Evolutionary conservation across 1,140 invertebrate genomes (phyloP).

Genomic region (Pseudomyrmex flavicornis): DNA sequence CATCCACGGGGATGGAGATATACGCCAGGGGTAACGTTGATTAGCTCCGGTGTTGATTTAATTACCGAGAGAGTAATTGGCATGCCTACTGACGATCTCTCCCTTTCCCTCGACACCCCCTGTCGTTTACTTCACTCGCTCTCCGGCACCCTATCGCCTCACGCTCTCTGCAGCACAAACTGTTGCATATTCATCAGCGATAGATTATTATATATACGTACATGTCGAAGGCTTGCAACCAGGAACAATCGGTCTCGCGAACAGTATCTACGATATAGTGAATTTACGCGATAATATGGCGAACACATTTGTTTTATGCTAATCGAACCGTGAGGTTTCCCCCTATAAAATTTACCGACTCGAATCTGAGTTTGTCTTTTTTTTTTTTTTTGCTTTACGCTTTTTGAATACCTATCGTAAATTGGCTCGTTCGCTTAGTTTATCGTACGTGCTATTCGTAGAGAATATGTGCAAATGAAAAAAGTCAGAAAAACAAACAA

Average conservation of each 20-base stretch:
- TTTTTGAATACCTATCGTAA: slow-evolving; percentile 28
- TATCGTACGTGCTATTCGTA: slow-evolving; percentile 45
- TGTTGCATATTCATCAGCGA: slow-evolving; percentile 81
- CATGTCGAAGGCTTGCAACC: slow-evolving; percentile 48
- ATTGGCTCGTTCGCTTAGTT: slow-evolving; percentile 56
- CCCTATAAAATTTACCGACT: slow-evolving; percentile 29
- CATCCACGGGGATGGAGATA: slow-evolving; percentile 29
- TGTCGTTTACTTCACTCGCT: slow-evolving; percentile 68
- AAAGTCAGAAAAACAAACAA: slow-evolving; percentile 58
- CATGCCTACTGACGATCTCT: slow-evolving; percentile 76
- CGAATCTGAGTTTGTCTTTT: not conserved
- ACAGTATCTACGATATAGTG: not conserved
- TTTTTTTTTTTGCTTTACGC: not conserved
- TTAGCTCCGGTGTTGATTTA: slow-evolving; percentile 82
- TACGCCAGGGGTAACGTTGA: slow-evolving; percentile 73
- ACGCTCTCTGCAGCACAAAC: slow-evolving; percentile 59
- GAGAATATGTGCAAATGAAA: slow-evolving; percentile 27
- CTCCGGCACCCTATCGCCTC: slow-evolving; percentile 62
- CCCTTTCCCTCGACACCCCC: slow-evolving; percentile 58
- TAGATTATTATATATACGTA: slow-evolving; percentile 76
- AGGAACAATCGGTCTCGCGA: slow-evolving; percentile 33
- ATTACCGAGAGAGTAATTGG: slow-evolving; percentile 81
- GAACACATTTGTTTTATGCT: slow-evolving; percentile 3
- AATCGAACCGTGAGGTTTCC: not conserved
- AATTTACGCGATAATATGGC: slow-evolving; percentile 19